Percentiles rank a stretch among this genome's conserved stretches.
These are phyloP conservation scores for Pocillopora damicornis DNA, from an alignment of 64 coral and sea anemone species.

Conservation along the genomic window DNA sequence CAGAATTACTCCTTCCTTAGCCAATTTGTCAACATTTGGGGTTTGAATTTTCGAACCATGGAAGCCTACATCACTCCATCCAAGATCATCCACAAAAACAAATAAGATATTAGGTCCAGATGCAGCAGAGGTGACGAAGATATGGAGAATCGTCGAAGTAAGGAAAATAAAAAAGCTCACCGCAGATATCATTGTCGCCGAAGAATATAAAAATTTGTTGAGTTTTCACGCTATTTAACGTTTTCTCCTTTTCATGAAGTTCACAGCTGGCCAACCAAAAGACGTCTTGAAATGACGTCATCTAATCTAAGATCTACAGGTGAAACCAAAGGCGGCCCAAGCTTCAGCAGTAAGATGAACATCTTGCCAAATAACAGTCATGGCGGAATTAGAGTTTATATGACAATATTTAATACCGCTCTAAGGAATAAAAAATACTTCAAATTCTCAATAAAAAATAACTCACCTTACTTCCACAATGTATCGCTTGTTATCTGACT, in stretches of 20 bases:
- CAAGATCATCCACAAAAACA: constrained; percentile 58
- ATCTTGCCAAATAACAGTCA: too few relatives aligned
- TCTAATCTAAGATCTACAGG: too few relatives aligned
- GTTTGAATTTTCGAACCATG: constrained; percentile 49
- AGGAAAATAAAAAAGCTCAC: neutral
- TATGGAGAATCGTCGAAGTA: neutral
- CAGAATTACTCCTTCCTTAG: constrained; percentile 34
- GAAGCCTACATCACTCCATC: constrained; percentile 66
- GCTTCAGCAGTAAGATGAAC: too few relatives aligned
- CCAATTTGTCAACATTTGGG: constrained; percentile 57
- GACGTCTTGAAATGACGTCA: neutral
- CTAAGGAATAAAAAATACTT: too few relatives aligned
- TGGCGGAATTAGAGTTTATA: too few relatives aligned
- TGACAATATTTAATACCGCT: too few relatives aligned
- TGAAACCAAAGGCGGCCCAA: too few relatives aligned
- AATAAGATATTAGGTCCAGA: constrained; percentile 41
- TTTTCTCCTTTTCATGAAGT: neutral
- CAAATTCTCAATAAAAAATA: too few relatives aligned
- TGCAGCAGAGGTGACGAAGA: neutral
- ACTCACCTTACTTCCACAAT: too few relatives aligned
- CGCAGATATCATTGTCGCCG: neutral
- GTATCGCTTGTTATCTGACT: too few relatives aligned
- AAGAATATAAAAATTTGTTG: too few relatives aligned
- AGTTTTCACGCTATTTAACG: too few relatives aligned
- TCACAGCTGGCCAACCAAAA: neutral